Conservation (phyloP, 2,797 vertebrate species). For the Sebastes matsubarae region DNA sequence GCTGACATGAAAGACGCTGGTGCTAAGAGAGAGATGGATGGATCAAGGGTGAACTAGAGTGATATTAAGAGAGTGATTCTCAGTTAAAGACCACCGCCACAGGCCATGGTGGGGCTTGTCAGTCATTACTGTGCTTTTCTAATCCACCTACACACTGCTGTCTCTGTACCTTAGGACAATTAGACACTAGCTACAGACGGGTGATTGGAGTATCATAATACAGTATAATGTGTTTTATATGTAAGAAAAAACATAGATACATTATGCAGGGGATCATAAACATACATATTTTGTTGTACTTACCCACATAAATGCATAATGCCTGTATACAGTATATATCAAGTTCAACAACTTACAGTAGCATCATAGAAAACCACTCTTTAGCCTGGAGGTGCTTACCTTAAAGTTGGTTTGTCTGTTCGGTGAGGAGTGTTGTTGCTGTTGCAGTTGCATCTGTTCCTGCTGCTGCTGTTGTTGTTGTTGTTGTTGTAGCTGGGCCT, state of each 20-base stretch:
- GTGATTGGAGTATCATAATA: slow-evolving; percentile 10
- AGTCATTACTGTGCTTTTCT: slow-evolving; percentile 45
- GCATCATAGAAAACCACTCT: not conserved
- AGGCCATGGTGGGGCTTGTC: slow-evolving; percentile 45
- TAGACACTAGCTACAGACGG: slow-evolving; percentile 1
- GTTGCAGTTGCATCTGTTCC: slow-evolving; percentile 47
- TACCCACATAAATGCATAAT: slow-evolving; percentile 32
- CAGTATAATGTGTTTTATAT: slow-evolving; percentile 6
- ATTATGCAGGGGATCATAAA: not conserved
- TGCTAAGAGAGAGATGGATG: slow-evolving; percentile 48
- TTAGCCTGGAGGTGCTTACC: slow-evolving; percentile 74
- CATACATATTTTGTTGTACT: slow-evolving; percentile 1
- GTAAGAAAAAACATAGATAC: not conserved
- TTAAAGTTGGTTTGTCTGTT: slow-evolving; percentile 79
- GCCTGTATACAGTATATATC: not conserved
- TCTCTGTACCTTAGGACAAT: slow-evolving; percentile 34
- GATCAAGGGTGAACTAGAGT: slow-evolving; percentile 66
- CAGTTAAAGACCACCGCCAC: slow-evolving; percentile 62
- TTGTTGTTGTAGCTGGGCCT: slow-evolving; percentile 81
- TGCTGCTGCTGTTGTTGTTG: slow-evolving; percentile 63
- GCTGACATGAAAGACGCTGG: slow-evolving; percentile 66
- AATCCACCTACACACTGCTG: slow-evolving; percentile 41
- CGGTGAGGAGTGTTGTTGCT: slow-evolving; percentile 58
- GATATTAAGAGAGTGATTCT: slow-evolving; percentile 62
- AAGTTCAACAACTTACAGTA: slow-evolving; percentile 23